Conservation (phyloP, 2,888 invertebrate species). For the Autographa gamma region DNA sequence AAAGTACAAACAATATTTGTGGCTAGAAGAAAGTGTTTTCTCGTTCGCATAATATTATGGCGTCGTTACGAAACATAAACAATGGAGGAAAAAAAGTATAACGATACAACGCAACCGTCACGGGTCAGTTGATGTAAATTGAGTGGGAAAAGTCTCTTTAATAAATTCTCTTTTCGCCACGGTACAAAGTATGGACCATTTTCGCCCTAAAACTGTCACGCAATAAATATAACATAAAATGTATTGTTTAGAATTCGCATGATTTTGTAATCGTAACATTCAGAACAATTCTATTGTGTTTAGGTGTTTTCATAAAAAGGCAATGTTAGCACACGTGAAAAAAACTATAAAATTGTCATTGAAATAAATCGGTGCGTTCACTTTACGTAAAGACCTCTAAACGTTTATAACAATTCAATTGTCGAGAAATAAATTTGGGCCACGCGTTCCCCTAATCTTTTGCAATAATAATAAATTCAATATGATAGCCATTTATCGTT, state of each 20-base stretch:
- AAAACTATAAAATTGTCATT: constrained; percentile 19
- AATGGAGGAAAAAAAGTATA: constrained; percentile 66
- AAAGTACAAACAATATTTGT: constrained; percentile 51
- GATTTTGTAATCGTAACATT: constrained; percentile 28
- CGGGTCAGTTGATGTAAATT: constrained; percentile 75
- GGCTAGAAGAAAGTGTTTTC: constrained; percentile 68
- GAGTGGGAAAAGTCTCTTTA: constrained; percentile 53
- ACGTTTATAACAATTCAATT: constrained; percentile 18
- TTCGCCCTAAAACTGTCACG: constrained; percentile 36
- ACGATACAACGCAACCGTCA: constrained; percentile 67
- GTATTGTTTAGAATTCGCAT: constrained; percentile 43
- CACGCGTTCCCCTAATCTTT: constrained; percentile 25
- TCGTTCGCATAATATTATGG: constrained; percentile 66
- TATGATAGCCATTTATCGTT: constrained; percentile 21
- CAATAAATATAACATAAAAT: constrained; percentile 27
- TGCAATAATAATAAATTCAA: constrained; percentile 25
- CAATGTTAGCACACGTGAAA: constrained; percentile 18
- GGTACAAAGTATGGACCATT: constrained; percentile 27
- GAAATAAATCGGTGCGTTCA: not conserved
- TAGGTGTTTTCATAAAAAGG: constrained; percentile 15
- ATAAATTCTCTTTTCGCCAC: constrained; percentile 42
- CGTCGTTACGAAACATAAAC: constrained; percentile 71
- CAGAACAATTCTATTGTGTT: constrained; percentile 45
- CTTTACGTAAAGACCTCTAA: constrained; percentile 11
- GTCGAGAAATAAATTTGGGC: constrained; percentile 7